Conservation (phyloP, 2,113 vertebrate species). For the Thryonomys swinderianus region DNA sequence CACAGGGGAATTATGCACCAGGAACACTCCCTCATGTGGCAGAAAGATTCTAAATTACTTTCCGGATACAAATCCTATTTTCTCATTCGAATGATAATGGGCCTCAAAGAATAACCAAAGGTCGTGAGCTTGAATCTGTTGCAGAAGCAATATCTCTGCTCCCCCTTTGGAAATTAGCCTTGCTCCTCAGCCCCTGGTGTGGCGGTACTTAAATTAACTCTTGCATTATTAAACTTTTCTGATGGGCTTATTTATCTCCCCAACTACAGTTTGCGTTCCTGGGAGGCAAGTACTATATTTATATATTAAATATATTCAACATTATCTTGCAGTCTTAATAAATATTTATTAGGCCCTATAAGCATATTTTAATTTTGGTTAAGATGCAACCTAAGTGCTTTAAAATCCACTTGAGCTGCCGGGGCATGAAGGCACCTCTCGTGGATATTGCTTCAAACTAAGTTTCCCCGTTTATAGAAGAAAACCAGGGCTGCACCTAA, state of each 20-base stretch:
- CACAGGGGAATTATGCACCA: neutral
- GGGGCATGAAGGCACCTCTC: neutral
- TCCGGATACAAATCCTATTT: constrained; percentile 37
- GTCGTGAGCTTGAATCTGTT: neutral
- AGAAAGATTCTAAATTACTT: constrained; percentile 31
- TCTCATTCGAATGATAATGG: constrained; percentile 37
- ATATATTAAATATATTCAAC: constrained; percentile 34
- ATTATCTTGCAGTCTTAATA: constrained; percentile 49
- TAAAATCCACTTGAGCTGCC: constrained; percentile 36
- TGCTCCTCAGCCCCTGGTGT: neutral
- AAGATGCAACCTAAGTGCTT: constrained; percentile 39
- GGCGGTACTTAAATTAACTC: constrained; percentile 28
- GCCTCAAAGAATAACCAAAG: constrained; percentile 36
- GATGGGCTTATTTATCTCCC: constrained; percentile 48
- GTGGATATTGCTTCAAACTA: neutral
- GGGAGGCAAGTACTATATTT: neutral
- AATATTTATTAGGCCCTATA: constrained; percentile 67
- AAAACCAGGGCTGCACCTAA: constrained; percentile 13
- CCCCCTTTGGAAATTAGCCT: constrained; percentile 29
- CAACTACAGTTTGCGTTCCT: constrained; percentile 12
- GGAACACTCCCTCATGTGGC: neutral
- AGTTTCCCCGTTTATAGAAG: neutral
- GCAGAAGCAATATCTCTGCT: neutral
- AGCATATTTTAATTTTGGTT: constrained; percentile 53
- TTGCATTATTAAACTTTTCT: constrained; percentile 2